These are phyloP conservation scores for Amphimallon solstitiale DNA, from an alignment of 2,888 invertebrate genomes.

Conservation along the genomic window DNA sequence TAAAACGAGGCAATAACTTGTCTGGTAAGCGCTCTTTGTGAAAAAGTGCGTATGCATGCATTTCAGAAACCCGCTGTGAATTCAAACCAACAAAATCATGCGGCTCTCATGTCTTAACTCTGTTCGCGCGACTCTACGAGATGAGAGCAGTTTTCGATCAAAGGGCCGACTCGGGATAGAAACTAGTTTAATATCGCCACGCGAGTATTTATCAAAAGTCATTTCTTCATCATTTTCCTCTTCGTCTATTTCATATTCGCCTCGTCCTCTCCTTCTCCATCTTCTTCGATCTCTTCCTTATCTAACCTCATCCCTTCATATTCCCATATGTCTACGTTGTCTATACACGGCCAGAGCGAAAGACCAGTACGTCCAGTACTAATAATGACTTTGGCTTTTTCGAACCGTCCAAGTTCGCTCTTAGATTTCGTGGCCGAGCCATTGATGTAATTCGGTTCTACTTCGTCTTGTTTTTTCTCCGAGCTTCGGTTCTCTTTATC, in stretches of 20 bases:
- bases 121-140: too few relatives aligned
- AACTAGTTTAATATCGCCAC: conserved; percentile 51
- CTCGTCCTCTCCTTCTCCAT: too few relatives aligned
- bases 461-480: conserved; percentile 12
- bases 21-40: conserved; percentile 50
- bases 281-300: too few relatives aligned
- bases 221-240: conserved; percentile 24
- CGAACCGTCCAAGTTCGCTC: conserved; percentile 30
- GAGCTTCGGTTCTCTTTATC: conserved; percentile 12
- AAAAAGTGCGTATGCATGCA: conserved; percentile 50
- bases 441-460: conserved; percentile 33
- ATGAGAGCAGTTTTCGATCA: conserved; percentile 54
- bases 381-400: conserved; percentile 33
- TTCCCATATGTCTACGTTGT: too few relatives aligned
- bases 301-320: too few relatives aligned
- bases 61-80: conserved; percentile 53
- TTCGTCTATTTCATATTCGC: too few relatives aligned
- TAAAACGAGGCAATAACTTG: conserved; percentile 49
- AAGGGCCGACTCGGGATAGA: conserved; percentile 53
- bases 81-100: conserved; percentile 57
- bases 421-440: conserved; percentile 33
- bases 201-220: conserved; percentile 35
- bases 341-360: conserved; percentile 18
- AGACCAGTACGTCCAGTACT: too few relatives aligned
- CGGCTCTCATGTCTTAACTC: conserved; percentile 52